Conservation (phyloP, 1,140 invertebrate species). For the Drosophila sproati region DNA sequence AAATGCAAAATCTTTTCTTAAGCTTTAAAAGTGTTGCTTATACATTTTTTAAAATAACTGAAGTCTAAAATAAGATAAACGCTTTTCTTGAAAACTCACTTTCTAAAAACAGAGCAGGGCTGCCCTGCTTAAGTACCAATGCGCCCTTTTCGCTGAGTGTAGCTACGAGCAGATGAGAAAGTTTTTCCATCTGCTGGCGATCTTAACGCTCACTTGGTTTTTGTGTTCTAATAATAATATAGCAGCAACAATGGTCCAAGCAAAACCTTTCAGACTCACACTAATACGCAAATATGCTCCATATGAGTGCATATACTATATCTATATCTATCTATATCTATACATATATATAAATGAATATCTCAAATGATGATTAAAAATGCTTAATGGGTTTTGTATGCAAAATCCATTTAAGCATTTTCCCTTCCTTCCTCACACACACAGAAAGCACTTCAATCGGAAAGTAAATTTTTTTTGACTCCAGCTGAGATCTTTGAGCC, state of each 20-base stretch:
- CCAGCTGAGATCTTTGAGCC: conserved; percentile 20
- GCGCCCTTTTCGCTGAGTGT: not conserved
- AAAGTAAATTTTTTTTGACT: conserved; percentile 49
- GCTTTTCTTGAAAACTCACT: no score
- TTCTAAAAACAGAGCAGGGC: no score
- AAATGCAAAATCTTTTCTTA: no score
- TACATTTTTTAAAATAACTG: no score
- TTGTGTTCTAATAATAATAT: conserved; percentile 79
- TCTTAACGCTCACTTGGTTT: conserved; percentile 80
- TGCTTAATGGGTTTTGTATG: conserved; percentile 77
- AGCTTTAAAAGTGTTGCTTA: no score
- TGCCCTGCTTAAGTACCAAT: no score
- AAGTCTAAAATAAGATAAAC: no score
- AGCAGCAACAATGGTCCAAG: conserved; percentile 44
- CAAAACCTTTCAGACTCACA: conserved; percentile 27
- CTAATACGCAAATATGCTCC: not conserved
- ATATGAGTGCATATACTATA: conserved; percentile 13
- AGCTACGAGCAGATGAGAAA: conserved; percentile 62
- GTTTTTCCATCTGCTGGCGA: conserved; percentile 65
- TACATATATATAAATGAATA: not conserved
- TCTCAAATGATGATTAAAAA: conserved; percentile 59
- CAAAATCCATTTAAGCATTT: conserved; percentile 62
- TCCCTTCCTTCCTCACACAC: conserved; percentile 41
- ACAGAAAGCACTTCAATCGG: conserved; percentile 66
- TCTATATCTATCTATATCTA: conserved; percentile 48